These are phyloP conservation scores for Clavelina lepadiformis DNA, from an alignment of 23 tunicate species.

Conservation along the genomic window DNA sequence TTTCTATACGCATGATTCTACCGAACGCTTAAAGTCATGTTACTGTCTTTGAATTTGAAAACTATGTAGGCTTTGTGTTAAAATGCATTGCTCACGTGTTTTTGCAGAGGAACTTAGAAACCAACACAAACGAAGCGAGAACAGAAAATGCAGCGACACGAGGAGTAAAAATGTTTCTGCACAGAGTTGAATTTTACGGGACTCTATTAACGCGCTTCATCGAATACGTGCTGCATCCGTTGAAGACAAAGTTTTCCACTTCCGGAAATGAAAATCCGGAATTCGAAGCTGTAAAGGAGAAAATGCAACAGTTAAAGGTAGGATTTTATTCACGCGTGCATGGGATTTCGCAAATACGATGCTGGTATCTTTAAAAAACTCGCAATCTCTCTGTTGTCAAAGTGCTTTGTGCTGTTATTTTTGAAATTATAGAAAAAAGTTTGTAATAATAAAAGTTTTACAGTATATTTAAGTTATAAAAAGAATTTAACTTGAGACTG, in stretches of 20 bases:
- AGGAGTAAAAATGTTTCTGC: slow-evolving; percentile 66
- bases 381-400: background rate
- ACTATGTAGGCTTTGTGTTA: too few relatives aligned
- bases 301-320: slow-evolving; percentile 67
- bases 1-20: too few relatives aligned
- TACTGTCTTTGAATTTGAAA: too few relatives aligned
- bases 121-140: slow-evolving; percentile 44
- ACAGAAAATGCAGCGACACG: slow-evolving; percentile 83
- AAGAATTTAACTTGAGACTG: too few relatives aligned
- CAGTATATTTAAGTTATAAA: background rate
- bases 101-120: slow-evolving; percentile 68
- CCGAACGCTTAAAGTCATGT: too few relatives aligned
- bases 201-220: slow-evolving; percentile 63
- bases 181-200: slow-evolving; percentile 66
- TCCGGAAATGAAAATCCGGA: slow-evolving; percentile 25
- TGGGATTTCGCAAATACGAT: too few relatives aligned
- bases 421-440: background rate
- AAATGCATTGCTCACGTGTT: too few relatives aligned
- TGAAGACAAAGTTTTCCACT: slow-evolving; percentile 34
- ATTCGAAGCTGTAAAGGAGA: slow-evolving; percentile 38
- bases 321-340: background rate
- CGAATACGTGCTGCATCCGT: slow-evolving; percentile 55
- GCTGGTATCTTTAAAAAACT: background rate
- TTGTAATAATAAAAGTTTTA: background rate
- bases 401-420: background rate